Base-by-base conservation (phyloP, 1,140 invertebrate genomes). In the Panagrolaimus sp. region DNA sequence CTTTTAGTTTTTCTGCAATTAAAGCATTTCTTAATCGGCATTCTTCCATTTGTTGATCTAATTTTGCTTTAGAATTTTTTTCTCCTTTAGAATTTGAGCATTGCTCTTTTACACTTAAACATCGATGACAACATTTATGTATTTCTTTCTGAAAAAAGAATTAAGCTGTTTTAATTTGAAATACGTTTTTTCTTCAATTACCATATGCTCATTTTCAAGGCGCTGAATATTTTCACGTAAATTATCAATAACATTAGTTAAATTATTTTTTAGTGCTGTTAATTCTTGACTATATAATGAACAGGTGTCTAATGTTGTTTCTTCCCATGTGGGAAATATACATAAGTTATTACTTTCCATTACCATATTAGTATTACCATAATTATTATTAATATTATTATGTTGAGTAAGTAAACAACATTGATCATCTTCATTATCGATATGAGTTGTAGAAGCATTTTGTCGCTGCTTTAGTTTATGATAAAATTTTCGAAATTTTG, bases 401-500 rank as follows among this genome's bases (percentile, higher is more conserved):
- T 43, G 13, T n/a, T 44, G 23, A 23, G 38, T 16, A 20, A 57
- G 20, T 27, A 43, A 11, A 31, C n/a, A 44, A 27, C 27, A 63
- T 27, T 16, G 23, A 23, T 46, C 42, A 11, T 61, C 66, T 25
- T 42, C 27, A 67, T 67, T 46, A 16, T 67, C 66, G 51, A 27
- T 63, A 2, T n/a, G 46, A 44, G 48, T 16, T 1, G 31, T 31
- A 0, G 14, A 70, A 0, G 65, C 9, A 14, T 68, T 68, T 23
- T 66, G 20, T 14, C 46, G 63, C 14, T 20, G 27, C 23, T 27
- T 42, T 13, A 69, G 8, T 48, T 69, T 69, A 9, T 62, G 63
- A 38, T 51, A 65, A n/a, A 69, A 66, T 67, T 57, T 67, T 38
- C 63, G 63, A 13, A 69, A 66, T 66, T 69, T 69, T 14, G 47